Evolutionary conservation across 64 coral and sea anemone species (phyloP), one percentile per base, ranked within the genome.

Genomic region (Actinia tenebrosa): DNA sequence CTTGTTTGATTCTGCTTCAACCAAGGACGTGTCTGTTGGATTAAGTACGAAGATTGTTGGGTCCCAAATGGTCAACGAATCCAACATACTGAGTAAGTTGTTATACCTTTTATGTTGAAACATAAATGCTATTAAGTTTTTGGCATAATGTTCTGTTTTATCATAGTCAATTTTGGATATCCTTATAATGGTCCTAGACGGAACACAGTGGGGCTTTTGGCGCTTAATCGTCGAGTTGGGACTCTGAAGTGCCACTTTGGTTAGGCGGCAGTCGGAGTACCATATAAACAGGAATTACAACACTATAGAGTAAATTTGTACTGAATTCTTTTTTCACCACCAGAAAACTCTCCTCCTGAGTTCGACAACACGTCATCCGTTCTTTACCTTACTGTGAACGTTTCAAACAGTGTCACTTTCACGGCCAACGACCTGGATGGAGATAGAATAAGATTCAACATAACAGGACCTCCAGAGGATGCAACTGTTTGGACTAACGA

Each of bases 1-100:
- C 56, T 60, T 86, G 83, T 91, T 91, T 71, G 88, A 89, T 43
- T 44, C 77, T 66, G 88, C 88, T 7, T 89, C 88, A 22, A 89
- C 88, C 22, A 84, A 84, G 20, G 89, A 91, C 82, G 44, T 56
- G 13, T 84, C 66, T 44, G 83, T 91, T 54, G 89, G 89, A 60
- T 37, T 60, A 23, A 79, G 68, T 44, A 91, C 89, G 8, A 90
- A 90, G 52, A 60, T 77, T 45, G 56, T 84, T 23, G 72, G 71
- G 18, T 56, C 75, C 4, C 89, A 86, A 46, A 43, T 91, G 26
- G 71, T 78, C 26, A 91, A 84, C 15, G 89, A 90, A 78, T 85
- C 83, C n/a, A 56, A 22, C 44, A 63, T 44, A 44, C 60, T 90
- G 59, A 72, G 89, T 90, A 86, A 86, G 84, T 37, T 37, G 30